Base-by-base conservation (phyloP, 2,888 invertebrate species). In the Cataglyphis rosenhaueri region DNA sequence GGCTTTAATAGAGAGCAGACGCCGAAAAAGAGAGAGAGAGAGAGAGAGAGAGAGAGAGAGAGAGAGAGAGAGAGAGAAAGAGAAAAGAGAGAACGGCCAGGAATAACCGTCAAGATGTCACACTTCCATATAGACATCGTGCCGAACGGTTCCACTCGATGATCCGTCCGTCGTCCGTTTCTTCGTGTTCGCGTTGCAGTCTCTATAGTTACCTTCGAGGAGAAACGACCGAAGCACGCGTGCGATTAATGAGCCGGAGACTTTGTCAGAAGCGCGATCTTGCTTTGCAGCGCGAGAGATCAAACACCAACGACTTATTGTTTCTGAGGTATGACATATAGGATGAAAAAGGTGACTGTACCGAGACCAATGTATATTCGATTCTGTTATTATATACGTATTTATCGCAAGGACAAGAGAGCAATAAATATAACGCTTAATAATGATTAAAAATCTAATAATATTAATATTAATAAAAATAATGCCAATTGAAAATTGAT, bases 21-120 rank as follows among this genome's bases (percentile, higher is more conserved):
- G 90, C 82, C 85, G 52, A 52, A 52, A 48, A 48, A 18, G 48
- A 48, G 48, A 48, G 79, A 66, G 66, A 74, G 10, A 41, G 79
- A 85, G 79, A 55, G 66, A 74, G 21, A 55, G 62, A 78, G 84
- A 88, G 89, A 48, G 48, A 48, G 21, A 55, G 62, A 78, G 84
- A 88, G 89, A n/a, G 52, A 52, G n/a, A 25, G 25, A 25, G 48
- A 48, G 79, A 66, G 66, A 73, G 10, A 41, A 78, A 85, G 79
- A 55, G 68, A 74, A 55, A 74, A 78, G 84, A 88, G 89, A n/a
- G 52, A 52, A n/a, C 87, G 86, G 92, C 92, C 93, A 93, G 93
- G 93, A 94, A 94, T 94, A 94, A 94, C 93, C 94, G 89, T 93
- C 92, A 92, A 93, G 94, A 93, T 93, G 94, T 94, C 93, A 93